Base-by-base conservation (phyloP, 1,140 invertebrate species). In the Hypothenemus hampei region DNA sequence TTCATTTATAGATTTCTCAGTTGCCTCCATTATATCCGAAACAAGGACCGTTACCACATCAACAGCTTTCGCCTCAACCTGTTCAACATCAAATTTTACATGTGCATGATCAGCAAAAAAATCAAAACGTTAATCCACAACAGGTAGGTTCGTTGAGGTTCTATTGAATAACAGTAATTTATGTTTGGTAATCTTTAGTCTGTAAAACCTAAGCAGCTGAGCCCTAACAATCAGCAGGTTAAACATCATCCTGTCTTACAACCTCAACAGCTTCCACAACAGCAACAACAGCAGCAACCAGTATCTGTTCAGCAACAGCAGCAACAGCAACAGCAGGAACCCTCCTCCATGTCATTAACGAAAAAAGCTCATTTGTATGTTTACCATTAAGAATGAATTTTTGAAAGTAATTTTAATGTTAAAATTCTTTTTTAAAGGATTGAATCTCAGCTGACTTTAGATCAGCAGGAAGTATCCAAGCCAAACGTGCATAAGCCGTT, bases 401-500 rank as follows among this genome's bases (percentile, higher is more conserved):
- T 3, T n/a, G 0, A 8, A 11, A 6, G 33, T 16, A 15, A 35
- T n/a, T n/a, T n/a, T n/a, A n/a, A n/a, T n/a, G n/a, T n/a, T 35
- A 19, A 10, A 13, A 20, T 29, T 43, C n/a, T 41, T 16, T 16
- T 29, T 65, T 65, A 36, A 54, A 82, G 79, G 60, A 74, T 92
- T 65, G 85, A 89, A 57, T 81, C 87, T 57, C 86, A 89, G 67
- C 66, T 90, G 52, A 81, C 81, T 67, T 81, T 81, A 35, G 90
- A 93, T 75, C 88, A 91, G 72, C 80, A 81, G 62, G 83, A 81
- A 52, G 89, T 84, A 26, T 63, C 83, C 7, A 83, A 84, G 66
- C 87, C 90, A 6, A 88, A 93, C 69, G 82, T 83, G 23, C 81
- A 84, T 51, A 82, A 80, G 35, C 86, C 87, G 10, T 93, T 93